Evolutionary conservation across 2,888 invertebrate species (phyloP), one percentile per base, ranked within the genome.

Genomic region (Pterostichus madidus): DNA sequence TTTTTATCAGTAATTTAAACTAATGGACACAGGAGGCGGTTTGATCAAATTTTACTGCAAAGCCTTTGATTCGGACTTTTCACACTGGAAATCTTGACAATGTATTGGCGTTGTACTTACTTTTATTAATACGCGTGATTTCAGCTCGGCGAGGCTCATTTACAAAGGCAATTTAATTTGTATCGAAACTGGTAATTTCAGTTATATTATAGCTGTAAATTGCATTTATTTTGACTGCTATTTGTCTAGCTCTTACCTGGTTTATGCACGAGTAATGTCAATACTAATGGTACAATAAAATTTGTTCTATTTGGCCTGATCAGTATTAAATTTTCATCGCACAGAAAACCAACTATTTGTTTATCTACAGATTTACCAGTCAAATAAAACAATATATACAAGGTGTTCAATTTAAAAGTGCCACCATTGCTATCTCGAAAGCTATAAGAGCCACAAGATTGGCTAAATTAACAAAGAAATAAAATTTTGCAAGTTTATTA

Each of bases 1-100:
- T 81, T 61, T 80, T 44, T 35, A 73, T 59, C 75, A 73, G 81
- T 81, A 81, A 81, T 81, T 81, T 81, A 75, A 75, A 81, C 73
- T 81, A 81, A 81, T 81, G 81, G 59, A 39, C 59, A 73, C 71
- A 24, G 44, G 56, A 73, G 68, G 73, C 39, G 56, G 31, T 73
- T 71, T 80, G 49, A 71, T 80, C 61, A 64, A 79, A 61, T 49
- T 80, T 80, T 80, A 68, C 32, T 61, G 59, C 13, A 61, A 31
- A 13, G 0, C 13, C 44, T 44, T 39, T 39, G 35, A 64, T 68
- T 68, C 11, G 15, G 11, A 64, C 11, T 35, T 11, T 64, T 64
- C 1, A 24, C 24, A 24, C 5, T 49, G 4, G 49, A 49, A 5
- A 49, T 49, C 49, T 49, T 49, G 10, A 49, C 49, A 49, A 11